Evolutionary conservation across 2,888 invertebrate species (phyloP), one percentile per base, ranked within the genome.

Genomic region (Oxyteleia sp.): DNA sequence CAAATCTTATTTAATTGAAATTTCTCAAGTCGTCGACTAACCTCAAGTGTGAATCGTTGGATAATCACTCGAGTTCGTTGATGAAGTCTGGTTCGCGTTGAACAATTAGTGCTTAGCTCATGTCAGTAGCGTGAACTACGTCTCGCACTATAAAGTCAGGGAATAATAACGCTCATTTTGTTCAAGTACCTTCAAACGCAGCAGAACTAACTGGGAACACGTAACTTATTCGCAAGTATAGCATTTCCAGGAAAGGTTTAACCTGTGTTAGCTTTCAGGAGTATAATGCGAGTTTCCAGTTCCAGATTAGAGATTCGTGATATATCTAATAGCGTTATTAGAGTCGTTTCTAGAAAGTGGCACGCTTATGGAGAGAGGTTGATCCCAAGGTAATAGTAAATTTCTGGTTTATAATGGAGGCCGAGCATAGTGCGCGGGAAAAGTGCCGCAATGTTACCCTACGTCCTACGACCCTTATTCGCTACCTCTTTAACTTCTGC

Each of bases 261-360:
- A 76, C 47, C 38, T 43, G 47, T 64, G 55, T 63, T 64, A 57
- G 64, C 75, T 64, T 63, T 78, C 59, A 59, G 35, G 18, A 71
- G 71, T 57, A 80, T 76, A 80, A 66, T 71, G 66, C 49, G 71
- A 84, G 63, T 84, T 84, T 66, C 78, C 47, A 72, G 74, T 79
- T 61, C 85, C 35, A 90, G 91, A 91, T 92, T 91, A 91, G 90
- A 87, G 87, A 88, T 89, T 88, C 85, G 88, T 87, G 89, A 91
- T 90, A 89, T 88, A 90, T 92, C 89, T 91, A 91, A 92, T 91
- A 89, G 89, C 87, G 89, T 91, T 92, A 92, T 92, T 92, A 92
- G 88, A 88, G 89, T 90, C 90, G 82, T 75, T 78, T 78, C 84
- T 87, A 88, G 89, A 87, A 90, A 90, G 87, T 88, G 89, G 88